Evolutionary conservation across 2,113 vertebrate genomes (phyloP).

Genomic region (Columba janthina): DNA sequence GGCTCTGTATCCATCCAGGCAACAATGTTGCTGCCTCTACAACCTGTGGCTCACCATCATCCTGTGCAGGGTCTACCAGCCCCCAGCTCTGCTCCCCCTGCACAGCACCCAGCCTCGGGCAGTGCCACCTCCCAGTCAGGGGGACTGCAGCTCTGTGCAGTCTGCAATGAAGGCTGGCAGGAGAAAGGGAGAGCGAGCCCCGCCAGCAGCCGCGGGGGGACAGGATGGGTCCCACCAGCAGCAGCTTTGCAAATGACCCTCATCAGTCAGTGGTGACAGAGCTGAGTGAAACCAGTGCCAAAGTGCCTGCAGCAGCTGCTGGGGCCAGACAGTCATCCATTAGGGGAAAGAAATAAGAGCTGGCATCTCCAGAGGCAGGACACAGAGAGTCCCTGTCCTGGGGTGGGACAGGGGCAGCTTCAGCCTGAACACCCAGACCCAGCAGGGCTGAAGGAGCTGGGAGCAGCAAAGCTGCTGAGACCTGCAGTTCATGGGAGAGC

Average conservation of each 20-base stretch:
- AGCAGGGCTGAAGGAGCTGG: not conserved
- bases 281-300: not conserved
- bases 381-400: not conserved
- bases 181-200: not conserved
- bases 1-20: not conserved
- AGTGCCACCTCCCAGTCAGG: not conserved
- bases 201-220: accelerated
- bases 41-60: not conserved
- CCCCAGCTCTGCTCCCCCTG: not conserved
- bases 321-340: slow-evolving; percentile 20
- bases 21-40: not conserved
- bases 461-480: not conserved
- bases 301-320: not conserved
- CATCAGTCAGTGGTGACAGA: slow-evolving; percentile 2
- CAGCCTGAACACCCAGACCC: not conserved
- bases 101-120: accelerated
- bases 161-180: not conserved
- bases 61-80: not conserved
- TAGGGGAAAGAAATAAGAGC: slow-evolving; percentile 16
- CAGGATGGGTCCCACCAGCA: not conserved
- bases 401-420: not conserved
- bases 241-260: slow-evolving; percentile 34
- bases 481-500: not conserved
- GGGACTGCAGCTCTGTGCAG: not conserved
- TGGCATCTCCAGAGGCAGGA: not conserved